A percentile compares a stretch with the other conserved stretches of the same genome.
phyloP scores from a whole-genome alignment of 2,113 vertebrate species.

The Fulica atra region DNA sequence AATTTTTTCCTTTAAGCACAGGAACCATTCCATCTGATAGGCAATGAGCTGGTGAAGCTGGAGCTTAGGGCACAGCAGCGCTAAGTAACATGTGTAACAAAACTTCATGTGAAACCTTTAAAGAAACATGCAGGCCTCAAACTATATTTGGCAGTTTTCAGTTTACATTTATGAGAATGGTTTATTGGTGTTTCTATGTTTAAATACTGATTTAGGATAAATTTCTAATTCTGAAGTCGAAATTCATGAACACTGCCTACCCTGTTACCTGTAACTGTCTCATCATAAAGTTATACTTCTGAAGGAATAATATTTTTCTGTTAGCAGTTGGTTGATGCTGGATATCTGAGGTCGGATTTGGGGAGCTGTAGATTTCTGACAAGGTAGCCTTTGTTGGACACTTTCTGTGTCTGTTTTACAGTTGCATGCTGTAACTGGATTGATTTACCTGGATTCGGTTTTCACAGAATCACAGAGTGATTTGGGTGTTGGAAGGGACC shows the following conservation, averaged over 20 bases:
- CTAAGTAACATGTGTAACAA: fast-evolving
- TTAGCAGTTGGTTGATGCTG: not conserved
- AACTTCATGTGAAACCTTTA: not conserved
- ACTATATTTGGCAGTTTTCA: not conserved
- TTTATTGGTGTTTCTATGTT: not conserved
- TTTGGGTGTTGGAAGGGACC: not conserved
- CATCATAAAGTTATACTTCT: not conserved
- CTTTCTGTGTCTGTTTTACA: not conserved
- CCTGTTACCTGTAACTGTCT: not conserved
- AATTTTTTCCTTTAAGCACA: not conserved
- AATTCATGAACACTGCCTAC: not conserved
- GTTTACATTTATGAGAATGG: not conserved
- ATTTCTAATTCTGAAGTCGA: not conserved
- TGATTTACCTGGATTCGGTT: not conserved
- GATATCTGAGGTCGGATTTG: not conserved
- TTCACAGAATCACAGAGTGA: not conserved
- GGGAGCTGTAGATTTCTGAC: not conserved
- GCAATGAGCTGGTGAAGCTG: not conserved
- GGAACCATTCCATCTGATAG: not conserved
- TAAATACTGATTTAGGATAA: not conserved
- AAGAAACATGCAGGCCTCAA: not conserved
- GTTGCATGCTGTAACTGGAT: not conserved
- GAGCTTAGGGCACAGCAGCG: not conserved
- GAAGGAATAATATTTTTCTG: not conserved
- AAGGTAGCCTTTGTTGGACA: not conserved